Base-by-base conservation (phyloP, 2,888 invertebrate species). In the Amblyteles armatorius region DNA sequence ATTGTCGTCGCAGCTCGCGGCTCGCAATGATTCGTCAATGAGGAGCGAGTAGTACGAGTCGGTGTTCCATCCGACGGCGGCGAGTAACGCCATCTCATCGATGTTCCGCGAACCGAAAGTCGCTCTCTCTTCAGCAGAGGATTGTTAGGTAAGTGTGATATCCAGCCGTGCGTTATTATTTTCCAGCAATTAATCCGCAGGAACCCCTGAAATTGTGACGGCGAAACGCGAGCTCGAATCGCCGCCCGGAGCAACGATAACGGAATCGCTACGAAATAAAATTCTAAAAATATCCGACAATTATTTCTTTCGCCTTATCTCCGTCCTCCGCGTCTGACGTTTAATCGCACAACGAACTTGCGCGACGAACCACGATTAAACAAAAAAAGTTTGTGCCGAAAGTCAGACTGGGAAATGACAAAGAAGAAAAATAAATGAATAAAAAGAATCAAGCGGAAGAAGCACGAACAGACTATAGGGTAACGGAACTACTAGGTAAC, bases 1-100 rank as follows among this genome's bases (percentile, higher is more conserved):
- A 55, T 55, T 4, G 33, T 29, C 26, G n/a, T 22, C 26, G n/a
- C n/a, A n/a, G 7, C 29, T 19, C n/a, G 16, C 29, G 4, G 4
- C 3, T n/a, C 16, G 52, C 13, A 65, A 72, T 22, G 60, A 67
- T 80, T 82, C 50, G 72, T 79, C 19, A 67, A 79, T 44, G 36
- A 81, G 55, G 33, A 55, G n/a, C 57, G 73, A 91, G 91, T 92
- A 90, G 91, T 89, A 84, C 86, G 86, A 87, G 88, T 92, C 92
- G 89, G 91, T 87, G 91, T 88, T 88, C 86, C 83, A 89, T 91
- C 91, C 88, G 91, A 86, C 90, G 87, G 82, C 79, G 89, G 69
- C 83, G 76, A 69, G 91, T 91, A 92, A 89, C 91, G 93, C 93
- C 92, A 92, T 92, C 93, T 92, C 85, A 76, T 68, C 48, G 77